These are phyloP conservation scores for Micromussa lordhowensis DNA, from an alignment of 92 coral and sea anemone genomes.

Conservation along the genomic window DNA sequence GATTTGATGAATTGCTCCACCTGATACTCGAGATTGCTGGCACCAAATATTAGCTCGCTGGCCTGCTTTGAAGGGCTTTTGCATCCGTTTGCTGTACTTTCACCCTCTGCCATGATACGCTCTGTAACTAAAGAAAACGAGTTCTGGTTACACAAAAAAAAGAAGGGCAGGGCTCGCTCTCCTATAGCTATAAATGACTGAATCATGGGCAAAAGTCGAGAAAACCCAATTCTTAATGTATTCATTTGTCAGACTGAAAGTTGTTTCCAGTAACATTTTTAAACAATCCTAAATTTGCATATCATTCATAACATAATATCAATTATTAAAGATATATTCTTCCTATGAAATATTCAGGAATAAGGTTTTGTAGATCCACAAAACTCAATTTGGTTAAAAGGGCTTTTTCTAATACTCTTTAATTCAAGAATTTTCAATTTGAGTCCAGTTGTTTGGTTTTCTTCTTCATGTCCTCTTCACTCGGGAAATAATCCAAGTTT, in stretches of 20 bases:
- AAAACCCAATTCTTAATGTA: background rate
- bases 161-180: background rate
- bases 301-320: background rate
- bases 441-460: no score
- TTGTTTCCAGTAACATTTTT: background rate
- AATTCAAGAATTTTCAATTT: no score
- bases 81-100: background rate
- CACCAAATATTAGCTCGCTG: background rate
- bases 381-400: no score
- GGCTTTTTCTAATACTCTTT: no score
- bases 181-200: no score
- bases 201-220: no score
- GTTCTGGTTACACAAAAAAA: background rate
- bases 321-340: background rate
- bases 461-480: no score
- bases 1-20: constrained; percentile 2
- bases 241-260: background rate
- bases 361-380: background rate
- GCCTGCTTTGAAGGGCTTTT: background rate
- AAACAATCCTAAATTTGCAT: background rate
- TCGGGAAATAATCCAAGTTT: no score
- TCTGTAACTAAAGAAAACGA: background rate
- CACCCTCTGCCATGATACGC: background rate
- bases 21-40: constrained; percentile 3
- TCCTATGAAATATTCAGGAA: background rate